phyloP scores from a whole-genome alignment of 2,113 vertebrate species.

The Urocynchramus pylzowi region DNA sequence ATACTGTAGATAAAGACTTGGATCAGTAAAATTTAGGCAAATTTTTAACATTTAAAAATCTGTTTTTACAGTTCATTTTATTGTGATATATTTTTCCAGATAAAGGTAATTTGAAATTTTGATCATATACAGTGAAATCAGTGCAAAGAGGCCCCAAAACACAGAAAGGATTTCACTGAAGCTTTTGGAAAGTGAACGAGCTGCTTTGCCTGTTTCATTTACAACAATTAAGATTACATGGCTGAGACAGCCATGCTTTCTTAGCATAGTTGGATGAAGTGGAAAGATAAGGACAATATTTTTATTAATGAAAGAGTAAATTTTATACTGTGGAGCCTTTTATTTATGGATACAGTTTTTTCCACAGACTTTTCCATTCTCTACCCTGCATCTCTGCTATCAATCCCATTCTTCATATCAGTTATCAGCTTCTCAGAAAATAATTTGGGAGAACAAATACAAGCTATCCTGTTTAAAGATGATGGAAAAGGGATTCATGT shows the following conservation, averaged over 20 bases:
- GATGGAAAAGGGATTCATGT: neutral
- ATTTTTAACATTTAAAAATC: neutral
- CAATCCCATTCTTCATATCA: neutral
- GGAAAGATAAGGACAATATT: neutral
- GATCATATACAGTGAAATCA: neutral
- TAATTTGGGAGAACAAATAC: neutral
- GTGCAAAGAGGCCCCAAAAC: neutral
- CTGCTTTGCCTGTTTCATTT: neutral
- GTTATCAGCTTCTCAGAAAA: neutral
- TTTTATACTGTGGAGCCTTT: neutral
- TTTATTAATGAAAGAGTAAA: neutral
- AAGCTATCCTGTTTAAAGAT: neutral
- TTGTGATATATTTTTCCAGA: neutral
- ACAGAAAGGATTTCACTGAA: neutral
- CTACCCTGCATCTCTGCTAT: neutral
- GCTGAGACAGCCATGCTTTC: neutral
- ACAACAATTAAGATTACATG: neutral
- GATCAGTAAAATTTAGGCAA: neutral
- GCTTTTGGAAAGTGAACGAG: neutral
- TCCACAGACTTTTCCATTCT: neutral
- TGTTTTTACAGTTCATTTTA: neutral
- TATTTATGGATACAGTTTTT: neutral
- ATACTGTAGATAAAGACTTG: accelerated
- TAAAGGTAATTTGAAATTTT: neutral
- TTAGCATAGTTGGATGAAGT: neutral